Percentiles rank a stretch among this genome's conserved stretches.
Conservation (phyloP, 2,888 invertebrate species). For the Leucania comma region DNA sequence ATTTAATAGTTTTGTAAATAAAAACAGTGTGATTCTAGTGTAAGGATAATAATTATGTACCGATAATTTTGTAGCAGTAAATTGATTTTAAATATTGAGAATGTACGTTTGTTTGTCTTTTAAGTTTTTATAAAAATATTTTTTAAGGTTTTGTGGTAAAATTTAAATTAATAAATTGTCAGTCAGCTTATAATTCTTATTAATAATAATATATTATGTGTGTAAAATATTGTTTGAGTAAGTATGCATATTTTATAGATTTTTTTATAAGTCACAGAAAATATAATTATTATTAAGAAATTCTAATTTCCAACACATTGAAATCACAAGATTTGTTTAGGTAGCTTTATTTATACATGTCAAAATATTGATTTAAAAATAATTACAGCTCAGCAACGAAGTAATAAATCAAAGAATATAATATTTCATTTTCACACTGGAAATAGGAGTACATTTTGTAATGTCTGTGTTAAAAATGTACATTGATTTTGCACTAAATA, state of each 20-base stretch:
- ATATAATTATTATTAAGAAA: conserved; percentile 5
- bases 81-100: conserved; percentile 16
- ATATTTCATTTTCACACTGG: not conserved
- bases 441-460: conserved; percentile 3
- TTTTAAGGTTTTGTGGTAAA: conserved; percentile 38
- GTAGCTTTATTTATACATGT: no score
- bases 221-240: conserved; percentile 22
- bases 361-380: not conserved
- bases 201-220: conserved; percentile 37
- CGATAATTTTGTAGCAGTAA: conserved; percentile 34
- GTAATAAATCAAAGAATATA: not conserved
- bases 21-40: conserved; percentile 68
- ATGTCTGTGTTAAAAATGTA: no score
- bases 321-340: not conserved
- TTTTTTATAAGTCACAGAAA: conserved; percentile 6
- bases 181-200: conserved; percentile 25
- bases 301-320: not conserved
- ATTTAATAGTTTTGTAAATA: conserved; percentile 49
- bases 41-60: conserved; percentile 55
- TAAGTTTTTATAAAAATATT: conserved; percentile 23
- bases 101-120: conserved; percentile 21
- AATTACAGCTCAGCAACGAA: not conserved
- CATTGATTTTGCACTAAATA: no score
- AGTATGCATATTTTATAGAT: conserved; percentile 8
- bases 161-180: conserved; percentile 16